Conservation (phyloP, 2,797 vertebrate genomes). For the Lepidocolaptes lacrymiger region DNA sequence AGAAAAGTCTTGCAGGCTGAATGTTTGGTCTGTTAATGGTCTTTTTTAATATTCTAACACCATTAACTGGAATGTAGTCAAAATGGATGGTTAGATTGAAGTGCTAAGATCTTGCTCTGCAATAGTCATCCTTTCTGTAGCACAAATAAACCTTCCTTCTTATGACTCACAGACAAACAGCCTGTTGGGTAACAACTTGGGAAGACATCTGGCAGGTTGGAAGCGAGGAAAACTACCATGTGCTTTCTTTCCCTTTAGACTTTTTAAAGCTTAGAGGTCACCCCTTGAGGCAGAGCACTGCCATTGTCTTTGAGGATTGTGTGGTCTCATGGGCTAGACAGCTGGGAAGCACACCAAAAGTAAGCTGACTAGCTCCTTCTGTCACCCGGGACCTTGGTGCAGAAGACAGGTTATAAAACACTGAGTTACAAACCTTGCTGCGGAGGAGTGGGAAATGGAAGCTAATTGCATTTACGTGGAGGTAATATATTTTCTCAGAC, state of each 20-base stretch:
- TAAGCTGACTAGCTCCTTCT: neutral
- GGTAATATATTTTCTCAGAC: slow-evolving; percentile 31
- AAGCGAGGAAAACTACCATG: neutral
- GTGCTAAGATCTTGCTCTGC: neutral
- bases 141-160: slow-evolving; percentile 21
- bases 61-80: neutral
- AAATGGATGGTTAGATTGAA: neutral
- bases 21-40: neutral
- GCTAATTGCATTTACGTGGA: slow-evolving; percentile 6
- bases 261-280: neutral
- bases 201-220: neutral
- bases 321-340: neutral
- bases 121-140: neutral
- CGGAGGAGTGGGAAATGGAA: slow-evolving; percentile 5
- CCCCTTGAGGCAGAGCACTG: neutral
- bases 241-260: neutral
- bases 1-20: neutral
- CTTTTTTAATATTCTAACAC: neutral
- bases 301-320: neutral
- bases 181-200: neutral
- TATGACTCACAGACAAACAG: neutral
- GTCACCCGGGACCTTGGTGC: neutral
- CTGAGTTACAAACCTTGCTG: neutral
- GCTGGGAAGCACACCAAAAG: neutral
- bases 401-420: neutral